phyloP scores from a whole-genome alignment of 2,888 invertebrate species.

The Scaeva pyrastri region DNA sequence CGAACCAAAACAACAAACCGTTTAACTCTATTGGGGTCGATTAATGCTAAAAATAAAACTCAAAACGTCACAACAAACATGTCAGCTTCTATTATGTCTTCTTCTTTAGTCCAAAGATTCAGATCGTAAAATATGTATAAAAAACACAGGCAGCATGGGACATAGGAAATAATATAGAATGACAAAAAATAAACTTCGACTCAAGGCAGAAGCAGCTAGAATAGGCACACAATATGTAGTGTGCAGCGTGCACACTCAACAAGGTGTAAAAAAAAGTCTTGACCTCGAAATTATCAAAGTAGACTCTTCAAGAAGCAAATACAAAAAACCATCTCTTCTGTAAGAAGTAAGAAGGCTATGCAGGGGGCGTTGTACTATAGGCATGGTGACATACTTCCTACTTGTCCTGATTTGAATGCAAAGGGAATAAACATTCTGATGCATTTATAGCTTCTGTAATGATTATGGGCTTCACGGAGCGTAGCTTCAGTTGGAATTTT shows the following conservation, averaged over 20 bases:
- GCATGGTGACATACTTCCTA: neutral
- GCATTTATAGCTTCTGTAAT: neutral
- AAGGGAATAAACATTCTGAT: neutral
- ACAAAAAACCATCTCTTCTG: neutral
- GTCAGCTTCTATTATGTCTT: neutral
- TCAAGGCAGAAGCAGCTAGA: slow-evolving; percentile 2
- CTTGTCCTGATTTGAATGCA: slow-evolving; percentile 7
- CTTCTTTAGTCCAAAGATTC: neutral
- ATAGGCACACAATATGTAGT: neutral
- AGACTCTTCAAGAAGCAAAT: neutral
- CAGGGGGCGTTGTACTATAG: neutral
- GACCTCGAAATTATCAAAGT: slow-evolving; percentile 20
- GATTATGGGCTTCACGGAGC: neutral
- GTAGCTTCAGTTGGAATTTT: neutral
- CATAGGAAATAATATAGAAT: slow-evolving; percentile 4
- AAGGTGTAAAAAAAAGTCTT: slow-evolving; percentile 24
- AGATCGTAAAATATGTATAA: slow-evolving; percentile 1
- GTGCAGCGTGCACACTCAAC: neutral
- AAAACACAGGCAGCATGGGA: neutral
- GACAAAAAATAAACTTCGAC: slow-evolving; percentile 22
- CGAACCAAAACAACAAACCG: slow-evolving; percentile 51
- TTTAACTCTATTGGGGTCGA: slow-evolving; percentile 54
- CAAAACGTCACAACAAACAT: slow-evolving; percentile 20
- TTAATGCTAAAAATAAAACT: slow-evolving; percentile 55
- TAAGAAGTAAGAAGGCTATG: neutral